Percentiles rank a stretch among this genome's conserved stretches.
These are phyloP conservation scores for Corvus moneduloides DNA, from an alignment of 2,113 vertebrate genomes.

Conservation along the genomic window DNA sequence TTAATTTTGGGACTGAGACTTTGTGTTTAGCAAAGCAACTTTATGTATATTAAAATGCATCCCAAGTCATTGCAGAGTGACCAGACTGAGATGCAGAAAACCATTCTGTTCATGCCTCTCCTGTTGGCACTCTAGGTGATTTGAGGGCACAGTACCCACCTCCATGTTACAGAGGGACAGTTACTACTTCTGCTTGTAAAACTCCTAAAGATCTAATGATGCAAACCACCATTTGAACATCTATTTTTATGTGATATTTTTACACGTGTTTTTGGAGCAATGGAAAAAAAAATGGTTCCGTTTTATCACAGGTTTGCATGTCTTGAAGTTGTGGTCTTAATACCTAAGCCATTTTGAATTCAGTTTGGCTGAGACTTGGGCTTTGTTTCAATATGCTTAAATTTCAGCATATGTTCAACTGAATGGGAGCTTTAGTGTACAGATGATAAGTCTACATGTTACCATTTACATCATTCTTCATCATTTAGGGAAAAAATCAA, in stretches of 20 bases:
- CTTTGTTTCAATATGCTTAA: constrained; percentile 33
- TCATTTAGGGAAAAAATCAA: constrained; percentile 25
- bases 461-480: constrained; percentile 17
- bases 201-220: neutral
- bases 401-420: constrained; percentile 3
- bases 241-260: neutral
- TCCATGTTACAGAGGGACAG: neutral
- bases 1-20: neutral
- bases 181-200: neutral
- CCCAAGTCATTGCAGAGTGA: neutral
- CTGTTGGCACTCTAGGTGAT: neutral
- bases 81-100: neutral
- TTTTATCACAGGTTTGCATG: neutral
- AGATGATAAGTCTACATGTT: constrained; percentile 44
- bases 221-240: neutral
- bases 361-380: neutral
- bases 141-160: neutral
- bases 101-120: neutral
- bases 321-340: neutral
- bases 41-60: neutral
- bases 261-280: neutral
- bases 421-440: constrained; percentile 19
- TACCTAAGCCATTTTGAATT: neutral
- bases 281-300: neutral
- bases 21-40: neutral